phyloP scores from a whole-genome alignment of 1,140 invertebrate genomes.

The Drosophila mojavensis region DNA sequence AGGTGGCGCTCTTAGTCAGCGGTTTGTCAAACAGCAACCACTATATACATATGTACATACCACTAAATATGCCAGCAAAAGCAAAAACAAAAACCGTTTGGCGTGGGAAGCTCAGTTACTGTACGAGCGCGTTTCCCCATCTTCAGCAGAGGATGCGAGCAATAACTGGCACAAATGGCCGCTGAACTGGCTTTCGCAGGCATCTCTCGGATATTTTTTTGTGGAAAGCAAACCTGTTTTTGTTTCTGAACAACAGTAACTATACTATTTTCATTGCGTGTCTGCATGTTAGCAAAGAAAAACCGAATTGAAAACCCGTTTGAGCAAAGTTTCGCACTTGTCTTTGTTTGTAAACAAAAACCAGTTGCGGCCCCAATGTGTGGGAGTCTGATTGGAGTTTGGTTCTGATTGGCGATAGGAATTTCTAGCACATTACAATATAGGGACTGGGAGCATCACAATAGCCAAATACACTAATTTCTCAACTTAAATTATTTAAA shows the following conservation, averaged over 20 bases:
- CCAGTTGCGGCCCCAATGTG: constrained; percentile 57
- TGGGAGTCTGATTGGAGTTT: constrained; percentile 42
- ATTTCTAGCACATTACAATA: background rate
- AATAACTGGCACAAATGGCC: constrained; percentile 43
- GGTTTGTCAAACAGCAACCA: background rate
- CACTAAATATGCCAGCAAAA: constrained; percentile 3
- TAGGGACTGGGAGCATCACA: background rate
- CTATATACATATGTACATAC: too few relatives aligned
- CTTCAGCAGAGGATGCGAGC: constrained; percentile 27
- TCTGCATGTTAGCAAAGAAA: constrained; percentile 22
- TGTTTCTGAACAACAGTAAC: constrained; percentile 41
- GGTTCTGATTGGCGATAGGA: constrained; percentile 14
- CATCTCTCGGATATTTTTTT: background rate
- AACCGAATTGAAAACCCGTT: constrained; percentile 46
- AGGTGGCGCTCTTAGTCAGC: constrained; percentile 70
- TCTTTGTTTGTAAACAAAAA: constrained; percentile 78
- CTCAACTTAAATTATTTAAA: constrained; percentile 1
- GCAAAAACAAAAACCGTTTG: constrained; percentile 26
- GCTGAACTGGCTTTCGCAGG: constrained; percentile 21
- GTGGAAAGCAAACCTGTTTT: constrained; percentile 57
- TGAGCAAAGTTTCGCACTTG: constrained; percentile 55
- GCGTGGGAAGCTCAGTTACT: constrained; percentile 46
- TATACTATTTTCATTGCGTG: constrained; percentile 24
- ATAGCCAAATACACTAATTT: constrained; percentile 4
- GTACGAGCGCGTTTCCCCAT: constrained; percentile 24